Conservation (phyloP, 2,113 vertebrate genomes). For the Elephas maximus region DNA sequence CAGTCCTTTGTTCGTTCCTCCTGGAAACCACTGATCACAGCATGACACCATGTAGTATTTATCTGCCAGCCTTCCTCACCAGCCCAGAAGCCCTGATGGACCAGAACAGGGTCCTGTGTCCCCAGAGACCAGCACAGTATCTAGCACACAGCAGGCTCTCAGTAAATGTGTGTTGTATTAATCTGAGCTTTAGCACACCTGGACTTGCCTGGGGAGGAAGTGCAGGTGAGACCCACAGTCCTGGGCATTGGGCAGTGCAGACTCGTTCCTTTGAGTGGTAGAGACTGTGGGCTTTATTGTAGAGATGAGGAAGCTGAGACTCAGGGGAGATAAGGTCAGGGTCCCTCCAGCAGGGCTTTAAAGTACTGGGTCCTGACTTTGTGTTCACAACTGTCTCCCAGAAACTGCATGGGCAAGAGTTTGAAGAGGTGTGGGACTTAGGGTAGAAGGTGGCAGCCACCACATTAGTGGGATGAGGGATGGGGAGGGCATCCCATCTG, state of each 20-base stretch:
- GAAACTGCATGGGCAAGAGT: not conserved
- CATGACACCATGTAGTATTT: accelerated
- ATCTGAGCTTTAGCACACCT: not conserved
- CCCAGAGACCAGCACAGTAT: not conserved
- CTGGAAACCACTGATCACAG: not conserved
- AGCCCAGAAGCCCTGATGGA: not conserved
- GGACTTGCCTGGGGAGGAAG: not conserved
- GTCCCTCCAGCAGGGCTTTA: not conserved
- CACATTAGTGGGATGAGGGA: not conserved
- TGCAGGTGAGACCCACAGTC: not conserved
- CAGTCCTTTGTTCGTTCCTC: not conserved
- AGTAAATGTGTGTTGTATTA: not conserved
- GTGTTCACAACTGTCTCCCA: not conserved
- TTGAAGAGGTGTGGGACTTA: not conserved
- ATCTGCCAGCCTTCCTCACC: not conserved
- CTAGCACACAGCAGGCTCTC: not conserved
- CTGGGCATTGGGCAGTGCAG: not conserved
- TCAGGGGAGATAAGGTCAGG: not conserved
- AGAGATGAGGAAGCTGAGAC: not conserved
- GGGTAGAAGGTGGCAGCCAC: not conserved
- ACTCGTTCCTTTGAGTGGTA: not conserved
- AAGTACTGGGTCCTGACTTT: not conserved
- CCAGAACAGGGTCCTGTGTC: not conserved
- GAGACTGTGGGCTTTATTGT: not conserved
- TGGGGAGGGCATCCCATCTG: not conserved